phyloP scores from a whole-genome alignment of 2,888 invertebrate genomes.

The Calliopum simillimum region DNA sequence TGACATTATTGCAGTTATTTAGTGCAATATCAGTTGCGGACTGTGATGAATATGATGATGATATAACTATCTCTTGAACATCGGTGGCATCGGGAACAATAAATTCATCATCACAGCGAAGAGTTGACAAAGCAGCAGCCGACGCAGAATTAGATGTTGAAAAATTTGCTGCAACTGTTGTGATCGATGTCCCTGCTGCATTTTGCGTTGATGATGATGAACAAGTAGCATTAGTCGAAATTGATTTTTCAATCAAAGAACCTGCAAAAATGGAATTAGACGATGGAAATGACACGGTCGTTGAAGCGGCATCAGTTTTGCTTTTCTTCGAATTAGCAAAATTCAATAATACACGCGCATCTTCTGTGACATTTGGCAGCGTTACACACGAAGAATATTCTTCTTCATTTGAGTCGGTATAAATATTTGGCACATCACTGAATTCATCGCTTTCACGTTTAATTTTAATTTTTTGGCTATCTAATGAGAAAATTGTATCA shows the following conservation, averaged over 20 bases:
- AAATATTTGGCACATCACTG: slow-evolving; percentile 13
- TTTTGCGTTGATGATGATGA: slow-evolving; percentile 16
- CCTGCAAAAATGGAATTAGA: slow-evolving; percentile 55
- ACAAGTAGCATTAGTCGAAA: neutral
- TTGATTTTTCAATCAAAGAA: slow-evolving; percentile 7
- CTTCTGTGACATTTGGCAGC: slow-evolving; percentile 52
- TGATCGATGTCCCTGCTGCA: slow-evolving; percentile 23
- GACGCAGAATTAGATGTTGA: slow-evolving; percentile 40
- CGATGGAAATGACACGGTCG: slow-evolving; percentile 55
- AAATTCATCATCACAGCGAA: slow-evolving; percentile 50
- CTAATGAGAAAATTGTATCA: slow-evolving; percentile 3
- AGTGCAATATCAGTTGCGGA: slow-evolving; percentile 48
- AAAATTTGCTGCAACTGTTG: slow-evolving; percentile 23
- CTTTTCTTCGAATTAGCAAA: slow-evolving; percentile 60
- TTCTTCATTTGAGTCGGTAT: neutral
- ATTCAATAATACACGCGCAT: slow-evolving; percentile 60
- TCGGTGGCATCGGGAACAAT: slow-evolving; percentile 49
- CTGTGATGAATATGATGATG: slow-evolving; percentile 57
- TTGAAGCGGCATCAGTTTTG: neutral
- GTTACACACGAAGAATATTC: neutral
- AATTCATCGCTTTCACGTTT: slow-evolving; percentile 27
- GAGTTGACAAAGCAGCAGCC: slow-evolving; percentile 37
- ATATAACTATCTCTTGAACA: slow-evolving; percentile 57
- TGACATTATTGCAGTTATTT: slow-evolving; percentile 36
- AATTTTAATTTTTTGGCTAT: slow-evolving; percentile 6